Base-by-base conservation (phyloP, 2,113 vertebrate genomes). In the Chitala chitala region DNA sequence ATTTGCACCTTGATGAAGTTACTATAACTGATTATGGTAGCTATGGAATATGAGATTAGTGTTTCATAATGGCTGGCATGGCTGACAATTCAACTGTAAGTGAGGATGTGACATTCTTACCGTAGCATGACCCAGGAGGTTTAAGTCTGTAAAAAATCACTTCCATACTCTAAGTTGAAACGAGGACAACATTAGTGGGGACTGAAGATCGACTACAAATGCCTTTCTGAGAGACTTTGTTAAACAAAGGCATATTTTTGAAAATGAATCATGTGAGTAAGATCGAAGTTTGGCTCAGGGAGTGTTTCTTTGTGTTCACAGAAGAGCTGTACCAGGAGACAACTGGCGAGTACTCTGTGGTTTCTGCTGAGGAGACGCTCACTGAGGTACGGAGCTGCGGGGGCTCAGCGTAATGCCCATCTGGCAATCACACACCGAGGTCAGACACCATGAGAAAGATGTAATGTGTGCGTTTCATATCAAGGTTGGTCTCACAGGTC, bases 321-420 rank as follows among this genome's bases (percentile, higher is more conserved):
- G 93, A 84, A 79, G 91, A 93, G 48, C 82, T 91, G 74, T 91
- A 88, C 66, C 90, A 93, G 22, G 93, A 94, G 75, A 86, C 92
- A 46, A 76, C 90, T 2, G 84, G 83, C 70, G 92, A 93, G 64
- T 94, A 93, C 77, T 85, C 80, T 0, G 87, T 89, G 31, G 80
- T 84, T 46, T 84, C 87, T 80, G 90, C 87, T 0, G 88, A 89
- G 79, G 93, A 94, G 71, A 87, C 89, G 77, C 89, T 94, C 69
- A 90, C 91, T 6, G 93, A 95, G 88, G 94, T 94, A 86, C 53
- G 88, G 79, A 69, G 75, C 36, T 53, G 46, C 42, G 48, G 22
- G 3, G 42, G 38, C n/a, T 40, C n/a, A 36, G 63, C 42, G 26
- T 36, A 26, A 12, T 51, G 26, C 12, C 15, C 42, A 26, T 46